These are phyloP conservation scores for Oscheius sp. DNA, from an alignment of 2,888 invertebrate genomes.

Conservation along the genomic window DNA sequence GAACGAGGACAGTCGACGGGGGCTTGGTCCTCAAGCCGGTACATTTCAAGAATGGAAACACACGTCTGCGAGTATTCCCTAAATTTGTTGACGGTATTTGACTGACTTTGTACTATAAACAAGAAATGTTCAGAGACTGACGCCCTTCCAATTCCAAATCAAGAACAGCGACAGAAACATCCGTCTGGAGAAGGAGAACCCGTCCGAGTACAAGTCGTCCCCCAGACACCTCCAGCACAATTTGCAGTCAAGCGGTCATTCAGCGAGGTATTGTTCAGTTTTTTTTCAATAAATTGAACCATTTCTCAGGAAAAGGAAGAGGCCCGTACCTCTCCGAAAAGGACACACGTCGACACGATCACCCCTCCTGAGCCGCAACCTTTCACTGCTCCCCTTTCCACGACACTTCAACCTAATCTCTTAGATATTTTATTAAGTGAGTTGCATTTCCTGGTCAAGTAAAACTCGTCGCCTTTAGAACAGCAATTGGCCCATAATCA, in stretches of 20 bases:
- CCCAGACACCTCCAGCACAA: conserved; percentile 37
- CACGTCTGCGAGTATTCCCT: conserved; percentile 71
- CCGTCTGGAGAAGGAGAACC: conserved; percentile 31
- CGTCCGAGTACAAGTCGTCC: conserved; percentile 28
- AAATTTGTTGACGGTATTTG: conserved; percentile 69
- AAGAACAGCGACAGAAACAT: conserved; percentile 28
- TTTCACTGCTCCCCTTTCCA: conserved; percentile 1
- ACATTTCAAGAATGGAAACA: conserved; percentile 72
- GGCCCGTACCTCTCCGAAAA: conserved; percentile 32
- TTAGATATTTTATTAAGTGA: conserved; percentile 35
- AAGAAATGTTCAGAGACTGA: conserved; percentile 33
- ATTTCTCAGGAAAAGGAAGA: conserved; percentile 14
- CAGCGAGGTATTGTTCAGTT: conserved; percentile 21
- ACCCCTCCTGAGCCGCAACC: conserved; percentile 20
- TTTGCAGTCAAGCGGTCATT: conserved; percentile 46
- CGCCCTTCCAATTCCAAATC: conserved; percentile 41
- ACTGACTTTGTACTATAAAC: background rate
- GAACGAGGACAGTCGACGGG: conserved; percentile 69
- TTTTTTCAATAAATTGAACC: background rate
- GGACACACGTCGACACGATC: conserved; percentile 27
- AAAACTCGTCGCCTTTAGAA: conserved; percentile 7
- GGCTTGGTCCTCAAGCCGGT: conserved; percentile 72
- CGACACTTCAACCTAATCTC: conserved; percentile 29
- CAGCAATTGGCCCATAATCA: conserved; percentile 14
- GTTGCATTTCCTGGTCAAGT: background rate